phyloP scores from a whole-genome alignment of 2,888 invertebrate genomes.

The Pasiphila rectangulata region DNA sequence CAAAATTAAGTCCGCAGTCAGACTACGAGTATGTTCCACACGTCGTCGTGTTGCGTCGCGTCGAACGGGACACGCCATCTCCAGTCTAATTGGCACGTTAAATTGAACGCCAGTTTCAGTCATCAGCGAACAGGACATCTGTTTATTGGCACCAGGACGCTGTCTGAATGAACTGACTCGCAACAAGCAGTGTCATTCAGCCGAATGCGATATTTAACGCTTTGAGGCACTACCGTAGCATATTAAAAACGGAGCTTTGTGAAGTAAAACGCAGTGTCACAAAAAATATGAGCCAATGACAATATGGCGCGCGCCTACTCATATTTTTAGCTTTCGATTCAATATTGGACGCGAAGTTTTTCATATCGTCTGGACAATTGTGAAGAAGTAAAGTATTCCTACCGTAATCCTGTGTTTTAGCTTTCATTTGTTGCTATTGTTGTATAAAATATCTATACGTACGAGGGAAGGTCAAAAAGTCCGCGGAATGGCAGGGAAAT shows the following conservation, averaged over 20 bases:
- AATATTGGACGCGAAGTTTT: conserved; percentile 17
- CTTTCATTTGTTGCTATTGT: conserved; percentile 21
- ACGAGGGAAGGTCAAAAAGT: no score
- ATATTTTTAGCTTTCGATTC: conserved; percentile 20
- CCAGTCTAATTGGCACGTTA: conserved; percentile 64
- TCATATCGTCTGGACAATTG: conserved; percentile 23
- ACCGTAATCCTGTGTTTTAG: conserved; percentile 15
- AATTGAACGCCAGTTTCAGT: conserved; percentile 72
- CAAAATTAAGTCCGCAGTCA: conserved; percentile 33
- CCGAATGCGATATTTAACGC: conserved; percentile 33
- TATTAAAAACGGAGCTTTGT: conserved; percentile 31
- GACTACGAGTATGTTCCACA: conserved; percentile 39
- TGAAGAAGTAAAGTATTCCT: conserved; percentile 8
- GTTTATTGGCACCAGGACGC: conserved; percentile 58
- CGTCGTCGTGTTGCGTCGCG: conserved; percentile 32
- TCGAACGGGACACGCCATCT: conserved; percentile 49
- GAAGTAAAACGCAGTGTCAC: conserved; percentile 22
- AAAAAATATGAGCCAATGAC: conserved; percentile 21
- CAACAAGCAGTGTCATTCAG: conserved; percentile 4
- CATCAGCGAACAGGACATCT: conserved; percentile 66
- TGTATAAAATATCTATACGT: no score
- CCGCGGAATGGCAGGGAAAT: no score
- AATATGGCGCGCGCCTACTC: conserved; percentile 17
- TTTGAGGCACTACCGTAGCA: conserved; percentile 41
- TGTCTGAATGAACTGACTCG: conserved; percentile 12